These are phyloP conservation scores for Cryptus armator DNA, from an alignment of 2,888 invertebrate genomes.

Conservation along the genomic window DNA sequence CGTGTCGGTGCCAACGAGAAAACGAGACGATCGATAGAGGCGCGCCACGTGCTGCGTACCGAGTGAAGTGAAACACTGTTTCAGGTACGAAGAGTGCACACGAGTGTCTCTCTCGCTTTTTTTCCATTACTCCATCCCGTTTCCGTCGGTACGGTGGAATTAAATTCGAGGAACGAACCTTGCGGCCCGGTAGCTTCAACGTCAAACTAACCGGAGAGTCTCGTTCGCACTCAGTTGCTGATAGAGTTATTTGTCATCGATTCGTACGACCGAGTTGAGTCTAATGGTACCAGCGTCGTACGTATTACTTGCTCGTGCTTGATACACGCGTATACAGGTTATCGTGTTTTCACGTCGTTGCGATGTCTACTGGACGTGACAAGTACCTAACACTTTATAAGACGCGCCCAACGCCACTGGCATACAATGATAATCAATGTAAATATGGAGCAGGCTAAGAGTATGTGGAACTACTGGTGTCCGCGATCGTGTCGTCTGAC, in stretches of 20 bases:
- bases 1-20: neutral
- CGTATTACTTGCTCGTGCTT: neutral
- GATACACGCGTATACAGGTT: neutral
- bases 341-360: neutral
- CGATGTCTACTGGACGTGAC: neutral
- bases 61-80: slow-evolving; percentile 9
- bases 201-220: neutral
- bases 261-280: neutral
- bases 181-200: neutral
- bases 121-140: neutral
- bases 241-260: slow-evolving; percentile 31
- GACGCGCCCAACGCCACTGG: neutral
- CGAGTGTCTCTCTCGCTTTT: neutral
- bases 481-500: slow-evolving; percentile 25
- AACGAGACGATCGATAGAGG: slow-evolving; percentile 37
- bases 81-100: slow-evolving; percentile 18
- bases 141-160: neutral
- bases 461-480: neutral
- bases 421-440: neutral
- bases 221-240: neutral
- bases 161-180: slow-evolving; percentile 22
- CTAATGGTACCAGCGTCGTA: neutral
- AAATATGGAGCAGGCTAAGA: neutral
- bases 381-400: no score
- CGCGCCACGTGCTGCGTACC: slow-evolving; percentile 38